Conservation (phyloP, 2,888 invertebrate species). For the Megastigmus dorsalis region DNA sequence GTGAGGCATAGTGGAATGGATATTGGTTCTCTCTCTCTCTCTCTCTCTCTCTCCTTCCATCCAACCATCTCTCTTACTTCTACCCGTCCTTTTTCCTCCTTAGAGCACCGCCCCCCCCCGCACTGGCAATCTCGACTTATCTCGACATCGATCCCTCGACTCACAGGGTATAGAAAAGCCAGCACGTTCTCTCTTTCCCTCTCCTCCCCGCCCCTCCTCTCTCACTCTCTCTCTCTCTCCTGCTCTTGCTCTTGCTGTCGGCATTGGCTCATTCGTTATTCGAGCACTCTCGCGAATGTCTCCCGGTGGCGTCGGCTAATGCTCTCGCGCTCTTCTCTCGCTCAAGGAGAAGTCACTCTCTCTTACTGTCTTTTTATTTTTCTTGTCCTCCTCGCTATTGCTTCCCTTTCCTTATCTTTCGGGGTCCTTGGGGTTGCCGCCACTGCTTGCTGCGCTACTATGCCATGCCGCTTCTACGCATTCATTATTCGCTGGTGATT, state of each 20-base stretch:
- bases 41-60: not conserved
- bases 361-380: not conserved
- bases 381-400: not conserved
- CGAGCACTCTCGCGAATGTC: slow-evolving; percentile 31
- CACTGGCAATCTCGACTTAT: slow-evolving; percentile 23
- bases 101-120: not conserved
- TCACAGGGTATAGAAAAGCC: not conserved
- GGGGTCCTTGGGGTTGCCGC: too few species aligned
- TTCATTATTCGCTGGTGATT: slow-evolving; percentile 13
- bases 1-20: slow-evolving; percentile 33
- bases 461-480: too few species aligned
- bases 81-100: not conserved
- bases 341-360: slow-evolving; percentile 22
- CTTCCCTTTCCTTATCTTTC: not conserved
- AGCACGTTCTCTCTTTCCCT: not conserved
- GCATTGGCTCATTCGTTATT: slow-evolving; percentile 45
- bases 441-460: too few species aligned
- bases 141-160: slow-evolving; percentile 17
- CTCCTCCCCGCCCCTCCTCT: too few species aligned
- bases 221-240: not conserved
- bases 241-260: not conserved
- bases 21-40: slow-evolving; percentile 15
- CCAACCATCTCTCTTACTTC: not conserved
- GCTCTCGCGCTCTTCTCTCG: too few species aligned
- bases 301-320: slow-evolving; percentile 37